Evolutionary conservation across 2,888 invertebrate genomes (phyloP).

Genomic region (Hypomecis punctinalis): DNA sequence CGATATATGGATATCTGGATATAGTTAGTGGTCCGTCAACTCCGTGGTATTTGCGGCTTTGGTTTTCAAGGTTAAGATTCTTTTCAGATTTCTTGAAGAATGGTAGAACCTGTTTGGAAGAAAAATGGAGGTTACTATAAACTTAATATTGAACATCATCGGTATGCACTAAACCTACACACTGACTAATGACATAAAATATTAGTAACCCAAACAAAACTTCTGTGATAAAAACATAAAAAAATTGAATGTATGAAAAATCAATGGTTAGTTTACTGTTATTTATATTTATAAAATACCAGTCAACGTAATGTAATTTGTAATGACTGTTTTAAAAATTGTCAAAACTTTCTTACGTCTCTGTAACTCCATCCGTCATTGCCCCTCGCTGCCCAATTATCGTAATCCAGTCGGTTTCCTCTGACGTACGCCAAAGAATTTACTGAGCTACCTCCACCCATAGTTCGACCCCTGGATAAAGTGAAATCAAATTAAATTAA

Average conservation of each 20-base stretch:
- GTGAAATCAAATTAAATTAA: background rate
- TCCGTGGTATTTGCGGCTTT: constrained; percentile 84
- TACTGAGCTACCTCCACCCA: constrained; percentile 88
- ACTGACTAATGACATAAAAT: too few relatives aligned
- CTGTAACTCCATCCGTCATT: constrained; percentile 86
- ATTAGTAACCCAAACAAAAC: too few relatives aligned
- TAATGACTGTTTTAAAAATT: background rate
- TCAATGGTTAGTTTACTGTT: too few relatives aligned
- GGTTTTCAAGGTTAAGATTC: constrained; percentile 79
- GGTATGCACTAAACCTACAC: too few relatives aligned
- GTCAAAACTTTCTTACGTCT: constrained; percentile 62
- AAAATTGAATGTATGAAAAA: too few relatives aligned
- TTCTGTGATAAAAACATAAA: too few relatives aligned
- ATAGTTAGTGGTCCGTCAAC: constrained; percentile 85
- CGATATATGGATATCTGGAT: constrained; percentile 85
- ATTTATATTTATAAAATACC: too few relatives aligned
- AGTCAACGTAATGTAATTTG: too few relatives aligned
- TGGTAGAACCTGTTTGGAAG: constrained; percentile 79
- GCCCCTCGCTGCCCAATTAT: constrained; percentile 86
- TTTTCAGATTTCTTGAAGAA: constrained; percentile 88
- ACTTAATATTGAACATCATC: too few relatives aligned
- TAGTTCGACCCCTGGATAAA: constrained; percentile 82
- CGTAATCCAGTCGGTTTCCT: constrained; percentile 85
- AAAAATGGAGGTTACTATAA: too few relatives aligned
- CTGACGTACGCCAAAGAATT: constrained; percentile 87